Evolutionary conservation across 2,888 invertebrate species (phyloP).

Genomic region (Lamproptera curius): DNA sequence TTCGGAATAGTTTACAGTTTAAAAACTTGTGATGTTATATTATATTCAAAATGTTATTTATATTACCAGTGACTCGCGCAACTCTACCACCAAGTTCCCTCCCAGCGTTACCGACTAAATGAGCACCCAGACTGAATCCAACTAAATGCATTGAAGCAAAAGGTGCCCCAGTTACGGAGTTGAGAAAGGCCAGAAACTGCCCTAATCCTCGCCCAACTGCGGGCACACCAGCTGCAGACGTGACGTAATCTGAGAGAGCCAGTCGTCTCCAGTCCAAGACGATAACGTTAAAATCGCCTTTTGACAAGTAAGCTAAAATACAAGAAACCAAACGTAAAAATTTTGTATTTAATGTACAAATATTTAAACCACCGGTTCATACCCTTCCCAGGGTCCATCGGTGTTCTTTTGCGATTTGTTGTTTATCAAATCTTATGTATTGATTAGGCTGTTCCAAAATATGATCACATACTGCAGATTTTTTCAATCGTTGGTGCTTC

Average conservation of each 20-base stretch:
- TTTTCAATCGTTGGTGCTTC: no score
- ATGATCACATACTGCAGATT: no score
- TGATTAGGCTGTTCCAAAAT: no score
- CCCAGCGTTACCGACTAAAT: conserved; percentile 62
- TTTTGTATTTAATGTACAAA: no score
- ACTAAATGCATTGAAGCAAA: conserved; percentile 53
- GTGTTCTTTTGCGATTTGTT: no score
- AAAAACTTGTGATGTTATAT: background rate
- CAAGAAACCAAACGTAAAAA: no score
- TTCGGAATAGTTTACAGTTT: background rate
- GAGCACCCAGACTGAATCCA: conserved; percentile 71
- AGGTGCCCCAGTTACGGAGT: conserved; percentile 41
- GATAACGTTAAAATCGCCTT: conserved; percentile 54
- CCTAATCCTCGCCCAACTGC: conserved; percentile 58
- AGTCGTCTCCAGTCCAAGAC: conserved; percentile 59
- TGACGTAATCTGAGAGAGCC: conserved; percentile 41
- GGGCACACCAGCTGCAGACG: conserved; percentile 51
- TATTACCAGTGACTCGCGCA: conserved; percentile 56
- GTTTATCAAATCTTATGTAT: no score
- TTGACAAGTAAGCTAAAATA: conserved; percentile 45
- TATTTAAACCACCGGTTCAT: no score
- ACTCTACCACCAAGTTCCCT: conserved; percentile 48
- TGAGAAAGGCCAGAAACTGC: conserved; percentile 53
- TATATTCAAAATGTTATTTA: background rate
- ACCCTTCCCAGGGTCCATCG: no score